These are phyloP conservation scores for Lathamus discolor DNA, from an alignment of 2,113 vertebrate species.

Conservation along the genomic window DNA sequence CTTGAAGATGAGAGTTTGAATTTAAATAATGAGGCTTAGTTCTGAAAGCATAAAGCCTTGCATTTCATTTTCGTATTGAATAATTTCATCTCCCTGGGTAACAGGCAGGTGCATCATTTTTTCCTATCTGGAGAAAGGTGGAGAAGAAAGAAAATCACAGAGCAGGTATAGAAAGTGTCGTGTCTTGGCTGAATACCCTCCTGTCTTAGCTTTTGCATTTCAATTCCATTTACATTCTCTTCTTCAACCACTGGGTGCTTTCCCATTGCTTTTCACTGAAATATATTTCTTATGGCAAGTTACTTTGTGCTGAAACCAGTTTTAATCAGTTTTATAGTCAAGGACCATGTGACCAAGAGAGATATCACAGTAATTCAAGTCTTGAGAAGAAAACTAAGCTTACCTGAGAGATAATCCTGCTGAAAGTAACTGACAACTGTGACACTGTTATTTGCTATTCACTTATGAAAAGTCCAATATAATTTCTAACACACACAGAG, in stretches of 20 bases:
- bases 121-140: background rate
- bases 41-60: background rate
- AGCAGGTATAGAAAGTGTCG: background rate
- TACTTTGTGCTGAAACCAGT: background rate
- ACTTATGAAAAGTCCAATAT: background rate
- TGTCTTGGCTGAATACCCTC: background rate
- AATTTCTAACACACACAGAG: background rate
- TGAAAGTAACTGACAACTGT: background rate
- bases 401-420: background rate
- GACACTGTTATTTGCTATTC: background rate
- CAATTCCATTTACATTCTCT: background rate
- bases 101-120: background rate
- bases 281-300: background rate
- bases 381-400: background rate
- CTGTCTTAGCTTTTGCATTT: background rate
- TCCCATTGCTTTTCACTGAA: background rate
- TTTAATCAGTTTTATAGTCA: background rate
- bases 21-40: background rate
- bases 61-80: background rate
- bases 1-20: background rate
- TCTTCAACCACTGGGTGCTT: background rate
- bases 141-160: background rate
- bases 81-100: background rate
- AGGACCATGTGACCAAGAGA: background rate
- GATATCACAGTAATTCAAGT: background rate